Conservation (phyloP, 2,888 invertebrate genomes). For the Escarpia spicata region DNA sequence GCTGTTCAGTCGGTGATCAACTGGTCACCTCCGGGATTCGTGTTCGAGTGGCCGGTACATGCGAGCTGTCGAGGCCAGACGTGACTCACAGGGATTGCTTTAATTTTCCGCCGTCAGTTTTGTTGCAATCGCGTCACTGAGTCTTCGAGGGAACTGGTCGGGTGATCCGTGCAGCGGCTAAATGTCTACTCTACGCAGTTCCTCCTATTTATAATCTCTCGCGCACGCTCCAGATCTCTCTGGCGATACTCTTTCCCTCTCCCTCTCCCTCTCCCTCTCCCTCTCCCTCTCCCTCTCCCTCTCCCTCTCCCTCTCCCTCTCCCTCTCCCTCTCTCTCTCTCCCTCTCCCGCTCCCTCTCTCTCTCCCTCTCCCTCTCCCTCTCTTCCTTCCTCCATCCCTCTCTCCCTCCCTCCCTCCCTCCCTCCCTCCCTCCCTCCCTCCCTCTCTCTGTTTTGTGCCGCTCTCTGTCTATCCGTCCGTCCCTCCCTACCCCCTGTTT, state of each 20-base stretch:
- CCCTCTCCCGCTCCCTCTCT: not conserved
- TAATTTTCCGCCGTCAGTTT: not conserved
- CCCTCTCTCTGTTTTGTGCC: too few relatives aligned
- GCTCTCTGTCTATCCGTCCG: too few relatives aligned
- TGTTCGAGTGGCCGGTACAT: not conserved
- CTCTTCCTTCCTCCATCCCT: too few relatives aligned
- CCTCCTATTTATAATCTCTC: too few relatives aligned
- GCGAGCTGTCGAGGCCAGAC: not conserved
- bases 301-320: not conserved
- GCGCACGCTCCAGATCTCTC: too few relatives aligned
- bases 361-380: not conserved
- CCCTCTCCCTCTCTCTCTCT: not conserved
- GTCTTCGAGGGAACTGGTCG: not conserved
- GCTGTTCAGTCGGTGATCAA: not conserved
- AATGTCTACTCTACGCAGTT: not conserved
- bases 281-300: not conserved
- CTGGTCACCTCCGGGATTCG: not conserved
- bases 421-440: too few relatives aligned
- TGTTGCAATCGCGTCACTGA: not conserved
- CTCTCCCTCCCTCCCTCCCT: not conserved
- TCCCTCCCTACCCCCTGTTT: too few relatives aligned
- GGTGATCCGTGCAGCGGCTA: not conserved
- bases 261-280: not conserved
- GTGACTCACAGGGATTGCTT: not conserved
- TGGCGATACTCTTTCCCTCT: not conserved